A percentile compares a stretch with the other conserved stretches of the same genome.
These are phyloP conservation scores for Tetrao urogallus DNA, from an alignment of 2,113 vertebrate genomes.

Conservation along the genomic window DNA sequence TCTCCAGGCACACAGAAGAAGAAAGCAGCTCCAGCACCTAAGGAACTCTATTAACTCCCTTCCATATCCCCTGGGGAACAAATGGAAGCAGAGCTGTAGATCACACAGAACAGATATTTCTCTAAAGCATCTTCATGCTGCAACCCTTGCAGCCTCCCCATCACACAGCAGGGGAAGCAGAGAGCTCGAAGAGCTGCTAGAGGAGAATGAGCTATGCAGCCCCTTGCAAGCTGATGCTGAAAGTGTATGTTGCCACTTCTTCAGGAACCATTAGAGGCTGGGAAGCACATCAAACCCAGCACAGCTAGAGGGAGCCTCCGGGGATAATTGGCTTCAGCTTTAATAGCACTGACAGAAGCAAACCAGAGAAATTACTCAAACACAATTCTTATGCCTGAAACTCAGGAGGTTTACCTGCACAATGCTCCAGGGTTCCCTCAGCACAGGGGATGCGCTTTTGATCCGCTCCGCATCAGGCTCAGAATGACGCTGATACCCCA, in stretches of 20 bases:
- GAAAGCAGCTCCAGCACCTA: background rate
- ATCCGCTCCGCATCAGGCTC: background rate
- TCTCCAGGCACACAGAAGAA: background rate
- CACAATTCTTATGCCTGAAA: background rate
- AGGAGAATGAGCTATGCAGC: background rate
- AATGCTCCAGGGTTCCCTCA: background rate
- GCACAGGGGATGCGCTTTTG: background rate
- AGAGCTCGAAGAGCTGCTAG: background rate
- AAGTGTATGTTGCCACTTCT: background rate
- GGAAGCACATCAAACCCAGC: background rate
- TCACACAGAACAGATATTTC: background rate
- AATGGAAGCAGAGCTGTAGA: background rate
- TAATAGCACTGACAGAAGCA: background rate
- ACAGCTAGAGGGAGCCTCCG: background rate
- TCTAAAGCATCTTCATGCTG: background rate
- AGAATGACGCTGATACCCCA: background rate
- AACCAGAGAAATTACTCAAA: background rate
- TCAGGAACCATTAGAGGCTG: fast-evolving
- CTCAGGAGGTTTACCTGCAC: background rate
- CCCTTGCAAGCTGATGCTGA: background rate
- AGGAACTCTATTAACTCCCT: background rate
- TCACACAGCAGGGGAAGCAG: fast-evolving
- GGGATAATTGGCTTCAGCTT: background rate
- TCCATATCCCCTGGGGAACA: background rate
- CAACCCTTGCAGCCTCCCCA: background rate